Conservation (phyloP, 2,113 vertebrate genomes). For the Eonycteris spelaea region DNA sequence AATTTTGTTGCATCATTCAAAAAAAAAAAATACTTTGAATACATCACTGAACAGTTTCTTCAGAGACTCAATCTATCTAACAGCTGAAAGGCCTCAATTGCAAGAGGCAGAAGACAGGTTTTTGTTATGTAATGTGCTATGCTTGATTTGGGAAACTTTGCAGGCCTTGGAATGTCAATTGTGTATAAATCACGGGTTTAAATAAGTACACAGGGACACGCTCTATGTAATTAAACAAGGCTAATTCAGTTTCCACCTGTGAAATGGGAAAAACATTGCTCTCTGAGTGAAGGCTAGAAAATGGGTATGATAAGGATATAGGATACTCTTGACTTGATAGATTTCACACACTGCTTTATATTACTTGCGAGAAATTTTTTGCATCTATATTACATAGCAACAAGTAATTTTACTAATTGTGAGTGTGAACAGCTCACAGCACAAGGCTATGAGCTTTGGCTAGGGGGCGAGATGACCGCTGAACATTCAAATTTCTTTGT, state of each 20-base stretch:
- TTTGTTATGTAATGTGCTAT: conserved; percentile 31
- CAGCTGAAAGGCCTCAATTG: conserved; percentile 34
- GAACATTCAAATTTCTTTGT: not conserved
- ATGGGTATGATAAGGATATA: not conserved
- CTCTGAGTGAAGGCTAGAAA: not conserved
- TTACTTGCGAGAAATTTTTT: not conserved
- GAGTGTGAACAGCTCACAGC: not conserved
- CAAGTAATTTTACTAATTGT: not conserved
- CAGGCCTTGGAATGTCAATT: not conserved
- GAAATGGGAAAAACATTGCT: not conserved
- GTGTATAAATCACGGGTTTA: not conserved
- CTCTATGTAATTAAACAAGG: not conserved
- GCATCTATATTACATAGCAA: not conserved
- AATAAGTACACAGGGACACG: not conserved
- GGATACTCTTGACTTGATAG: not conserved
- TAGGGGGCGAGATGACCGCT: not conserved
- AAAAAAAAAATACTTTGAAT: conserved; percentile 57
- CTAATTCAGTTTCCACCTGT: not conserved
- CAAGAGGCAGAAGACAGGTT: conserved; percentile 12
- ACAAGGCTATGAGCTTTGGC: not conserved
- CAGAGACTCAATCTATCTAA: conserved; percentile 11
- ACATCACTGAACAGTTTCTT: conserved; percentile 48
- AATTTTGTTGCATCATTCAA: conserved; percentile 53
- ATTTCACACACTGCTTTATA: not conserved
- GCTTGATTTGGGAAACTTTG: conserved; percentile 28